A percentile compares a stretch with the other conserved stretches of the same genome.
Conservation (phyloP, 2,888 invertebrate genomes). For the Petrolisthes manimaculis region DNA sequence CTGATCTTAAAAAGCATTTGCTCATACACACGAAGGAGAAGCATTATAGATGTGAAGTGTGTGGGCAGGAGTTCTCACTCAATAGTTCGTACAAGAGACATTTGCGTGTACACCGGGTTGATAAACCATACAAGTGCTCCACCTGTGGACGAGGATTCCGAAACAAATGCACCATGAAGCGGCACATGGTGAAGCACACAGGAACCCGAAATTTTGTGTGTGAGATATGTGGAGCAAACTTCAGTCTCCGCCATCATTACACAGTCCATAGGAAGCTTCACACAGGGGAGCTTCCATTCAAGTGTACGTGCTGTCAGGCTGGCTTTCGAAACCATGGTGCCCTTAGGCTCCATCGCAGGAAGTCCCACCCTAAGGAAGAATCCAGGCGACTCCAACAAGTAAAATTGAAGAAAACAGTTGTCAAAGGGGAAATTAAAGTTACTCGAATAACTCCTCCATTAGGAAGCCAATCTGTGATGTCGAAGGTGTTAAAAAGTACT, state of each 20-base stretch:
- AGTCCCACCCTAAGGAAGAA: conserved; percentile 48
- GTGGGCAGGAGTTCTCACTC: conserved; percentile 43
- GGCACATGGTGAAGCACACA: conserved; percentile 47
- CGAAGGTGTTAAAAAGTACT: conserved; percentile 36
- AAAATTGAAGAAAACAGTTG: conserved; percentile 23
- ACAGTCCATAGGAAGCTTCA: conserved; percentile 45
- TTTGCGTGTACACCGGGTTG: conserved; percentile 38
- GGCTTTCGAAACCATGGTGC: conserved; percentile 44
- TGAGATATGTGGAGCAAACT: conserved; percentile 50
- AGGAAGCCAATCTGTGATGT: neutral
- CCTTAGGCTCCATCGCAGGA: conserved; percentile 42
- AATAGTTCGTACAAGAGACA: conserved; percentile 51
- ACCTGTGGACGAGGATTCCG: conserved; percentile 44
- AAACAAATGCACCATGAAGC: conserved; percentile 34
- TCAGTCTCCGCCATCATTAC: conserved; percentile 47
- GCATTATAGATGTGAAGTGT: conserved; percentile 41
- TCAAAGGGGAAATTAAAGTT: conserved; percentile 24
- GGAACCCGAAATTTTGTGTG: conserved; percentile 45
- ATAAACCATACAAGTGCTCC: conserved; percentile 41
- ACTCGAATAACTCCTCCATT: neutral
- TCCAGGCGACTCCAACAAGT: conserved; percentile 33
- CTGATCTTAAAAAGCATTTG: conserved; percentile 46
- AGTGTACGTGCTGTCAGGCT: conserved; percentile 28
- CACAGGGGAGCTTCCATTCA: conserved; percentile 40
- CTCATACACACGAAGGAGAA: conserved; percentile 44